These are phyloP conservation scores for Mimumesa dahlbomi DNA, from an alignment of 2,888 invertebrate genomes.

Conservation along the genomic window DNA sequence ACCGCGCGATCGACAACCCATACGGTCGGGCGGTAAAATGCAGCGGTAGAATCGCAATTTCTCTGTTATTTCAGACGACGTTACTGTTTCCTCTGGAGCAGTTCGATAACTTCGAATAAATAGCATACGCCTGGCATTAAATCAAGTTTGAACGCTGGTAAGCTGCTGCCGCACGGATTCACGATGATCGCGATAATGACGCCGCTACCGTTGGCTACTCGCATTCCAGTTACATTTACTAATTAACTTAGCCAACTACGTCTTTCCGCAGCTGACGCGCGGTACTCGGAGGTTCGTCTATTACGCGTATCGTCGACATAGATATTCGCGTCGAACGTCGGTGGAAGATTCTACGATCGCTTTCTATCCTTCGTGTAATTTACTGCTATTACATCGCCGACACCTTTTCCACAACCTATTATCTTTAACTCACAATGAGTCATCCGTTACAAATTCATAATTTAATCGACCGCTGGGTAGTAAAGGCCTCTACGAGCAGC, in stretches of 20 bases:
- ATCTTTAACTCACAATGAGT: too few species aligned
- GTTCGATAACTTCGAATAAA: not conserved
- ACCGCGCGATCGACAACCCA: constrained; percentile 8
- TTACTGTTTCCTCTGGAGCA: not conserved
- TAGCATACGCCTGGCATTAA: too few species aligned
- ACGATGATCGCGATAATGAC: not conserved
- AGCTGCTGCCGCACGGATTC: not conserved
- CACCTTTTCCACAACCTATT: not conserved
- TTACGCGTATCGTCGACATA: not conserved
- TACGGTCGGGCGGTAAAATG: too few species aligned
- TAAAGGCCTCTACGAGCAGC: too few species aligned
- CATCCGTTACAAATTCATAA: too few species aligned
- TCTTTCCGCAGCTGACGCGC: constrained; percentile 22
- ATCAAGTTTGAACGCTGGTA: too few species aligned
- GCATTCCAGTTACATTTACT: constrained; percentile 31
- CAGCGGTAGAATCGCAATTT: too few species aligned
- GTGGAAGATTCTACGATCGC: too few species aligned
- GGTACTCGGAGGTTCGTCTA: not conserved
- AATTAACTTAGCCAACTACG: constrained; percentile 19
- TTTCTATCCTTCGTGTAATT: not conserved
- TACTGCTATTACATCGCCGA: not conserved
- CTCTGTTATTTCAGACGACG: too few species aligned
- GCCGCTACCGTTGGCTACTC: not conserved
- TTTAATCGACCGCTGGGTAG: too few species aligned
- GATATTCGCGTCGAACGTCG: not conserved